phyloP scores from a whole-genome alignment of 2,888 invertebrate genomes.

The Idaea biselata region DNA sequence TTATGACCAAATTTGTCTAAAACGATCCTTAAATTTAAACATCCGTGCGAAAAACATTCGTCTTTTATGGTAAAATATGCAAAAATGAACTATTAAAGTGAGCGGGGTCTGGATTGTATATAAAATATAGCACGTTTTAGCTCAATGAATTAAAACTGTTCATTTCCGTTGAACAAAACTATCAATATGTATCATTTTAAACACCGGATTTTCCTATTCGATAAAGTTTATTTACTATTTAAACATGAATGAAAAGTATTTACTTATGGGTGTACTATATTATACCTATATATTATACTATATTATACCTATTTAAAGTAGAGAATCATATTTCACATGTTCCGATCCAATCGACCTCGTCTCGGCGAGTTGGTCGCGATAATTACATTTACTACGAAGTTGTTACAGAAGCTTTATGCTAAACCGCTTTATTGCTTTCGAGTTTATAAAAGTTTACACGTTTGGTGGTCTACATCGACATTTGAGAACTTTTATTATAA shows the following conservation, averaged over 20 bases:
- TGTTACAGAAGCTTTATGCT: constrained; percentile 12
- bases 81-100: neutral
- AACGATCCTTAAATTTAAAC: neutral
- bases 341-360: constrained; percentile 36
- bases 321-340: constrained; percentile 28
- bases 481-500: neutral
- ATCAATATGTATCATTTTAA: neutral
- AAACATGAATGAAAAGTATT: constrained; percentile 9
- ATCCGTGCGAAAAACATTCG: neutral
- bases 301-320: constrained; percentile 13
- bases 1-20: neutral
- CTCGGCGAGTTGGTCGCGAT: constrained; percentile 37
- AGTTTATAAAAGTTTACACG: neutral
- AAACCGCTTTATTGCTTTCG: neutral
- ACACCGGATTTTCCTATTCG: constrained; percentile 19
- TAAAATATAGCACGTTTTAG: neutral
- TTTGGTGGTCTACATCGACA: neutral
- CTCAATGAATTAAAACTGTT: neutral
- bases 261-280: neutral
- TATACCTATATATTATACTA: too few species aligned
- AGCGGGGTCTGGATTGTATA: neutral
- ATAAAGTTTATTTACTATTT: neutral
- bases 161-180: neutral
- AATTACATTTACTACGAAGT: constrained; percentile 36
- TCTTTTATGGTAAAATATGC: neutral